Percentiles rank a stretch among this genome's conserved stretches.
These are phyloP conservation scores for Denticeps clupeoides DNA, from an alignment of 2,797 vertebrate species.

Conservation along the genomic window DNA sequence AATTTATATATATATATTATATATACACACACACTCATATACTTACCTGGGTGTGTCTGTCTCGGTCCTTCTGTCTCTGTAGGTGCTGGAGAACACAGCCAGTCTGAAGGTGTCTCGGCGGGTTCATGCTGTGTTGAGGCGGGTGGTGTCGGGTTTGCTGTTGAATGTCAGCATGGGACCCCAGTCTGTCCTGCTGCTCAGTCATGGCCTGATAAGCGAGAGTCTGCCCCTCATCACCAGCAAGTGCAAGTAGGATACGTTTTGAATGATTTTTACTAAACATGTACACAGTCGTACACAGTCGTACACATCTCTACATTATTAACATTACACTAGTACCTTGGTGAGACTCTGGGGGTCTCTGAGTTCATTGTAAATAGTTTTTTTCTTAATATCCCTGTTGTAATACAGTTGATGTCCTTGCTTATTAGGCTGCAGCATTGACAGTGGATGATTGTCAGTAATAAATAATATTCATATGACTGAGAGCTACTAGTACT, in stretches of 20 bases:
- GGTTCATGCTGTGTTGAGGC: slow-evolving; percentile 73
- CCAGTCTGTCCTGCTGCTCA: slow-evolving; percentile 75
- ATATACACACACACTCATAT: too few relatives aligned
- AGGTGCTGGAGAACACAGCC: slow-evolving; percentile 78
- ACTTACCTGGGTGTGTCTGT: neutral
- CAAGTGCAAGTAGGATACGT: slow-evolving; percentile 69
- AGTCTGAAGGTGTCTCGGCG: slow-evolving; percentile 81
- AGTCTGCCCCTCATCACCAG: slow-evolving; percentile 85
- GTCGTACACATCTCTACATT: neutral
- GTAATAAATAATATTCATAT: too few relatives aligned
- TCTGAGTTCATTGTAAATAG: too few relatives aligned
- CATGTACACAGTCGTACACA: neutral
- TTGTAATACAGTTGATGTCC: too few relatives aligned
- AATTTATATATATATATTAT: too few relatives aligned
- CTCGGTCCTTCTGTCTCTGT: neutral
- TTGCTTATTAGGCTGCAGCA: too few relatives aligned
- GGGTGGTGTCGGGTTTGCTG: slow-evolving; percentile 75
- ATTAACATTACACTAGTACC: too few relatives aligned
- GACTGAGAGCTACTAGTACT: neutral
- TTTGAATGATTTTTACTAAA: neutral
- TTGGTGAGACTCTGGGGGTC: too few relatives aligned
- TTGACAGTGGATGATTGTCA: too few relatives aligned
- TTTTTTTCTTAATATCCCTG: too few relatives aligned
- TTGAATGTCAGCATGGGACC: slow-evolving; percentile 70
- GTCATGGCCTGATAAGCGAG: slow-evolving; percentile 84